Conservation (phyloP, 2,113 vertebrate genomes). For the Phycodurus eques region DNA sequence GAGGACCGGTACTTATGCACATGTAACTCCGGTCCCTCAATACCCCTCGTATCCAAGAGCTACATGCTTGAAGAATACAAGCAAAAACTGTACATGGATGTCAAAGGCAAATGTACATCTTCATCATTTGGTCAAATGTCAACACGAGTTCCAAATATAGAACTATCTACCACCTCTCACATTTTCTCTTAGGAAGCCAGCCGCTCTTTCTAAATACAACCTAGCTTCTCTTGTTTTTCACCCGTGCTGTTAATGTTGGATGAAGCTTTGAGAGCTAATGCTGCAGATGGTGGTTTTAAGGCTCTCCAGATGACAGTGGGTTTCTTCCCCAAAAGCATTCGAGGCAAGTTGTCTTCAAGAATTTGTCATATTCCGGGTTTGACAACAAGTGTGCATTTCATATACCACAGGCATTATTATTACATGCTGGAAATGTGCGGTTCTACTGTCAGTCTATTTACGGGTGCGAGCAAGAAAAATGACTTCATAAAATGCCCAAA, state of each 20-base stretch:
- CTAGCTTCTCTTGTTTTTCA: conserved; percentile 27
- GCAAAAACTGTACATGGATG: background rate
- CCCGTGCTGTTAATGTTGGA: conserved; percentile 30
- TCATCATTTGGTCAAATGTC: conserved; percentile 45
- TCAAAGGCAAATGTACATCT: background rate
- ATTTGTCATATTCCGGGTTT: conserved; percentile 29
- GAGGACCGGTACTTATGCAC: conserved; percentile 55
- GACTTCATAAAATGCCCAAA: conserved; percentile 19
- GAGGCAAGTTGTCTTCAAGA: conserved; percentile 25
- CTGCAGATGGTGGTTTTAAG: conserved; percentile 55
- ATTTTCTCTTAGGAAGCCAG: background rate
- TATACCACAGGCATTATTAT: background rate
- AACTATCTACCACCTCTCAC: conserved; percentile 1
- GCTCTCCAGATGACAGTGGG: conserved; percentile 44
- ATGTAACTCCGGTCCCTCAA: conserved; percentile 56
- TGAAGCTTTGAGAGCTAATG: conserved; percentile 52
- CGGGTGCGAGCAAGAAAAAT: conserved; percentile 12
- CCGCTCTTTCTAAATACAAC: background rate
- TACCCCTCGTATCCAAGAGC: conserved; percentile 23
- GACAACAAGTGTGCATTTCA: conserved; percentile 17
- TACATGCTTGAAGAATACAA: conserved; percentile 13
- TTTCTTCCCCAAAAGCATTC: conserved; percentile 13
- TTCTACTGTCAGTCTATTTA: background rate
- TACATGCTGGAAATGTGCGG: conserved; percentile 8
- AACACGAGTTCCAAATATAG: conserved; percentile 18